These are phyloP conservation scores for Aphelocoma californica DNA, from an alignment of 2,797 vertebrate genomes.

Conservation along the genomic window DNA sequence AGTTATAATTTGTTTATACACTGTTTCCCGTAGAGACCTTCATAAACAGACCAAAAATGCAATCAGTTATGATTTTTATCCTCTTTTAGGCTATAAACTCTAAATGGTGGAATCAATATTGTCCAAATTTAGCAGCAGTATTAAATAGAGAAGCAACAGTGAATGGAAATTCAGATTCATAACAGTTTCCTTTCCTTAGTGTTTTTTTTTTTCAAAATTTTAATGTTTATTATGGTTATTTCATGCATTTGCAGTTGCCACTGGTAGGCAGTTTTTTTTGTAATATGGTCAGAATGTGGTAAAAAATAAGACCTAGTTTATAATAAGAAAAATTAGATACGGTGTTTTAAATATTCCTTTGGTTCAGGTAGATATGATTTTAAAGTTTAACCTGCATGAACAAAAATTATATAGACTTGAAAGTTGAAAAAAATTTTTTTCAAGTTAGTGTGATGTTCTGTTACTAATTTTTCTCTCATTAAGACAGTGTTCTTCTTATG, in stretches of 20 bases:
- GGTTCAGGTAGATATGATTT: not conserved
- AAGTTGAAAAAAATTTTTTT: not conserved
- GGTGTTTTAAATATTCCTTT: not conserved
- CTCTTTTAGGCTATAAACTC: not conserved
- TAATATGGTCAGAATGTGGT: not conserved
- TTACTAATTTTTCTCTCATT: not conserved
- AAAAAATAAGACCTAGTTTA: not conserved
- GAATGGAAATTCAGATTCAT: not conserved
- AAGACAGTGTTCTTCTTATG: not conserved
- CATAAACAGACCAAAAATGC: not conserved
- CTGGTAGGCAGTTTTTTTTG: not conserved
- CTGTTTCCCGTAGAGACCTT: not conserved
- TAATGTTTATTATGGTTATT: not conserved
- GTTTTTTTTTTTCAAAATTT: not conserved
- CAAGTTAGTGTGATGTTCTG: not conserved
- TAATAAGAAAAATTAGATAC: not conserved
- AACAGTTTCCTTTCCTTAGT: not conserved
- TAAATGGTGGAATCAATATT: not conserved
- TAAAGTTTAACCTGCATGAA: not conserved
- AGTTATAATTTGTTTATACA: constrained; percentile 15
- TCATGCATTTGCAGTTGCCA: rapidly evolving
- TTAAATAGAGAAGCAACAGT: not conserved
- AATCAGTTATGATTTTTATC: not conserved
- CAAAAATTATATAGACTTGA: not conserved
- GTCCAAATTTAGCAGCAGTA: not conserved